Percentiles rank a stretch among this genome's conserved stretches.
phyloP scores from a whole-genome alignment of 2,113 vertebrate species.

The Serilophus lunatus region DNA sequence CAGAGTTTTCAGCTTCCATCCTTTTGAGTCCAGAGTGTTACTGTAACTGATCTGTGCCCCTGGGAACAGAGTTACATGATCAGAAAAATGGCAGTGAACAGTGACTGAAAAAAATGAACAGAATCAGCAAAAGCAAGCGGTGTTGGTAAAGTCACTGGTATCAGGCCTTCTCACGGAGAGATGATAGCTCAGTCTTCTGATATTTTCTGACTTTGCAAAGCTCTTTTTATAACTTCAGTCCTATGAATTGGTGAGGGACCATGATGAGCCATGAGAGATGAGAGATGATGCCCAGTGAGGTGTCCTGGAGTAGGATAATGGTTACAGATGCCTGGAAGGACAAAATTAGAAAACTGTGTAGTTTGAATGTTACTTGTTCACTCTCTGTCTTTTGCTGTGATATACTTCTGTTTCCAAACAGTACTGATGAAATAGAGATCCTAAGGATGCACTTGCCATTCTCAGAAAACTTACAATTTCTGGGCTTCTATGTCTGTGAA shows the following conservation, averaged over 20 bases:
- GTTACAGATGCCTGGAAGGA: neutral
- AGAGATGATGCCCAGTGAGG: rapidly evolving
- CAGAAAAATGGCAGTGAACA: neutral
- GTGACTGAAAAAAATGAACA: neutral
- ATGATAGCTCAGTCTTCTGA: neutral
- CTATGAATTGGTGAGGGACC: neutral
- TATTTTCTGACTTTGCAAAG: neutral
- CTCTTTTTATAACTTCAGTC: neutral
- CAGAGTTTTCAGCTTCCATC: neutral
- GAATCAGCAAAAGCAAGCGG: neutral
- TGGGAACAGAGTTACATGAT: neutral
- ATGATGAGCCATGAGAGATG: neutral
- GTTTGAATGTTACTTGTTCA: neutral
- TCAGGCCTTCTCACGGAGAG: neutral
- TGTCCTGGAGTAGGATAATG: neutral
- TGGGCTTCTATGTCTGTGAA: neutral
- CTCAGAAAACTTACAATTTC: neutral
- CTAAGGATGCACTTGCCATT: neutral
- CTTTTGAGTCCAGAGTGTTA: neutral
- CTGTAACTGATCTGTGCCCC: neutral
- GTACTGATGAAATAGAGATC: neutral
- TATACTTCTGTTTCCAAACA: neutral
- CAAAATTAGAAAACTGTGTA: neutral
- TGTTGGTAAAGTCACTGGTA: neutral
- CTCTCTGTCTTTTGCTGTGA: neutral